A percentile compares a stretch with the other conserved stretches of the same genome.
These are phyloP conservation scores for Caenorhabditis tropicalis DNA, from an alignment of 1,140 invertebrate genomes.

Conservation along the genomic window DNA sequence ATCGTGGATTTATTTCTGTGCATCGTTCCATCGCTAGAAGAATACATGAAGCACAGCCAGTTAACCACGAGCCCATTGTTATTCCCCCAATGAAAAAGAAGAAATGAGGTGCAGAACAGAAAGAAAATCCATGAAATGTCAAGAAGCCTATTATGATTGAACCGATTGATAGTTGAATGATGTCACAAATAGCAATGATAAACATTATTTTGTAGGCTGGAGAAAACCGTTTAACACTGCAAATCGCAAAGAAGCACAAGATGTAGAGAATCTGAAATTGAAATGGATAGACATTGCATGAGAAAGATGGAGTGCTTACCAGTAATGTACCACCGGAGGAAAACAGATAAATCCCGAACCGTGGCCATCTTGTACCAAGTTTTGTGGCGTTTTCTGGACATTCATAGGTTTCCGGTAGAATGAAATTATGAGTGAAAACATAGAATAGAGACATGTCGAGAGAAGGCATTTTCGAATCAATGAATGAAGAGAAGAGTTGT, in stretches of 20 bases:
- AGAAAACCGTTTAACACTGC: neutral
- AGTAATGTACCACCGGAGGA: neutral
- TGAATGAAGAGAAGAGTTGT: neutral
- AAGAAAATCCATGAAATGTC: neutral
- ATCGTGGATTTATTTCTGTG: neutral
- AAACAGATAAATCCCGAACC: neutral
- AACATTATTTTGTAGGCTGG: slow-evolving; percentile 19
- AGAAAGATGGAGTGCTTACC: no score
- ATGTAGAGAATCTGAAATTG: slow-evolving; percentile 81
- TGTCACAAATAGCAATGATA: slow-evolving; percentile 27
- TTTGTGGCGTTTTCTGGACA: neutral
- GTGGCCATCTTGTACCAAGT: neutral
- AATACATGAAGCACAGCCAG: neutral
- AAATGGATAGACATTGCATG: no score
- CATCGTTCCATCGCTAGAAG: slow-evolving; percentile 7
- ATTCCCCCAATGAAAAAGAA: neutral
- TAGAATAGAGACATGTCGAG: neutral
- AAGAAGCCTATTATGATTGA: neutral
- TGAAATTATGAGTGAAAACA: neutral
- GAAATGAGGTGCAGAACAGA: neutral
- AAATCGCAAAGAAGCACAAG: neutral
- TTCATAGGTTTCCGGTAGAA: neutral
- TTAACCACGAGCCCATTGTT: neutral
- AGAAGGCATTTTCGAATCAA: neutral
- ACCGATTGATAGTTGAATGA: neutral